phyloP scores from a whole-genome alignment of 2,888 invertebrate species.

The Lomographa bimaculata region DNA sequence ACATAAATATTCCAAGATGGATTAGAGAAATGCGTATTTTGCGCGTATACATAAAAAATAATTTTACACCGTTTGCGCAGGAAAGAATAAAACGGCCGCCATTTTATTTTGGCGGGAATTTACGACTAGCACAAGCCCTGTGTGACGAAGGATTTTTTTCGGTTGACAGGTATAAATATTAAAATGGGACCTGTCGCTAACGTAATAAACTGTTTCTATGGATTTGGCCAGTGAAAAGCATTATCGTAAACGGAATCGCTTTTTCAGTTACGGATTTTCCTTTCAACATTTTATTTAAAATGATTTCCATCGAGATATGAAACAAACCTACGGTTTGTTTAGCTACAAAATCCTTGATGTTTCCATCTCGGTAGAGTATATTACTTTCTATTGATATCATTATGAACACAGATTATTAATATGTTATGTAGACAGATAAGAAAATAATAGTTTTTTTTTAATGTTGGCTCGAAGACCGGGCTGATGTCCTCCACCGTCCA shows the following conservation, averaged over 20 bases:
- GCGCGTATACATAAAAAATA: conserved; percentile 23
- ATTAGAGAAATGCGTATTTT: conserved; percentile 16
- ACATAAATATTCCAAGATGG: conserved; percentile 21
- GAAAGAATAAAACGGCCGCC: conserved; percentile 23
- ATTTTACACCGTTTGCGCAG: conserved; percentile 26
- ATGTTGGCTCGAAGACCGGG: too few species aligned
- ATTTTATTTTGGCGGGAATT: conserved; percentile 25
- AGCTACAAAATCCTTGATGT: too few species aligned
- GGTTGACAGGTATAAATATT: conserved; percentile 28
- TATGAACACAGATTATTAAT: too few species aligned
- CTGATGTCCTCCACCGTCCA: too few species aligned
- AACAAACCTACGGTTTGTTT: too few species aligned
- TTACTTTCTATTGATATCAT: too few species aligned
- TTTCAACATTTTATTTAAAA: too few species aligned
- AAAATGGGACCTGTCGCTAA: conserved; percentile 15
- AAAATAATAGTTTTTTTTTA: too few species aligned
- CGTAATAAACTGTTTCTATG: conserved; percentile 17
- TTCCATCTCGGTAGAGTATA: too few species aligned
- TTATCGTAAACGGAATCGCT: conserved; percentile 9
- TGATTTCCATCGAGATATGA: too few species aligned
- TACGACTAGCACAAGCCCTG: conserved; percentile 17
- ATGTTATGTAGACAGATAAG: too few species aligned
- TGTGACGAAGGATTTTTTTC: conserved; percentile 28
- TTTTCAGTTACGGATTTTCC: too few species aligned
- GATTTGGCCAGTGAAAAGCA: conserved; percentile 11